Evolutionary conservation across 2,113 vertebrate genomes (phyloP).

Genomic region (Otocyon megalotis): DNA sequence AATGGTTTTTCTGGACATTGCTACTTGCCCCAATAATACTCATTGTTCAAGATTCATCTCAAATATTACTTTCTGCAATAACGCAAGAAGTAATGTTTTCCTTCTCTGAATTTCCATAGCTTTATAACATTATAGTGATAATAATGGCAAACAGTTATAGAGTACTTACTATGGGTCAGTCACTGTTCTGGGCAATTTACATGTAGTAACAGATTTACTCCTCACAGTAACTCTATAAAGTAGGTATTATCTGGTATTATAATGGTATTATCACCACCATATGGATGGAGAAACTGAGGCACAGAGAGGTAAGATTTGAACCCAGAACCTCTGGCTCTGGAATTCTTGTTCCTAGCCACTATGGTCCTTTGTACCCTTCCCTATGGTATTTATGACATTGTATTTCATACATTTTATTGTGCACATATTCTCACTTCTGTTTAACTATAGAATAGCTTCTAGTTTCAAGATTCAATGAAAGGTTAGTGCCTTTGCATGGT

Average conservation of each 20-base stretch:
- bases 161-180: not conserved
- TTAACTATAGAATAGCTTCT: not conserved
- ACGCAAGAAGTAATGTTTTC: not conserved
- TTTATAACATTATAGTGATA: not conserved
- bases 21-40: not conserved
- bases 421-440: not conserved
- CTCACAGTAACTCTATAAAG: not conserved
- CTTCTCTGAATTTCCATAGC: not conserved
- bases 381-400: not conserved
- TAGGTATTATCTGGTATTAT: not conserved
- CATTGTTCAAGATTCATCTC: not conserved
- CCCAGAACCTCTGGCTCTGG: not conserved
- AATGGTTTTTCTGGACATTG: not conserved
- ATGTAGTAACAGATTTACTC: not conserved
- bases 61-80: not conserved
- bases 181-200: not conserved
- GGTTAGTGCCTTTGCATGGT: not conserved
- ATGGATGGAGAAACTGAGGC: not conserved
- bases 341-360: not conserved
- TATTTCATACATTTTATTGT: not conserved
- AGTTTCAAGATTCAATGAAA: not conserved
- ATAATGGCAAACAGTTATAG: not conserved
- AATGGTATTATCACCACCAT: not conserved
- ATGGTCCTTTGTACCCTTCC: not conserved
- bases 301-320: not conserved